A percentile compares a stretch with the other conserved stretches of the same genome.
phyloP scores from a whole-genome alignment of 2,888 invertebrate genomes.

The Cryptocephalus primarius region DNA sequence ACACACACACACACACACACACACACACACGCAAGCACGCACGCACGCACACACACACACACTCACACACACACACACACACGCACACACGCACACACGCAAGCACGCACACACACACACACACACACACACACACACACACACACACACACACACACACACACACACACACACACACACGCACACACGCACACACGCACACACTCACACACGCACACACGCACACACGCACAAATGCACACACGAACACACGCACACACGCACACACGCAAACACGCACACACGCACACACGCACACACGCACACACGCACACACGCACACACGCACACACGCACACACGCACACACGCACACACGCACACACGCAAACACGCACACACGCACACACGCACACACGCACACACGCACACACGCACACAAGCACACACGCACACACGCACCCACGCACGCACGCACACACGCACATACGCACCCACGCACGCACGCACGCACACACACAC shows the following conservation, averaged over 20 bases:
- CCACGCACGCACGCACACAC: not conserved
- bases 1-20: constrained; percentile 1
- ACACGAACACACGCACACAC: constrained; percentile 1
- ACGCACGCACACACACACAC: constrained; percentile 1
- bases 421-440: not conserved
- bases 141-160: not conserved
- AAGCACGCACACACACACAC: constrained; percentile 1
- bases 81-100: constrained; percentile 1
- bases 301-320: not conserved
- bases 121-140: constrained; percentile 1
- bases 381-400: too few relatives aligned
- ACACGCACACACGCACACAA: not conserved
- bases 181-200: constrained; percentile 1
- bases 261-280: not conserved
- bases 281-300: too few relatives aligned
- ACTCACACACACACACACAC: constrained; percentile 1
- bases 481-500: not conserved
- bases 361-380: not conserved
- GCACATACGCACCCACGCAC: not conserved
- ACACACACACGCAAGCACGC: constrained; percentile 1
- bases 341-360: not conserved
- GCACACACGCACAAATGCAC: not conserved
- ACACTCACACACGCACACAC: constrained; percentile 1
- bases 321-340: not conserved
- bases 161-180: too few relatives aligned